Conservation (phyloP, 2,797 vertebrate species). For the Parotocinclus haroldoi region DNA sequence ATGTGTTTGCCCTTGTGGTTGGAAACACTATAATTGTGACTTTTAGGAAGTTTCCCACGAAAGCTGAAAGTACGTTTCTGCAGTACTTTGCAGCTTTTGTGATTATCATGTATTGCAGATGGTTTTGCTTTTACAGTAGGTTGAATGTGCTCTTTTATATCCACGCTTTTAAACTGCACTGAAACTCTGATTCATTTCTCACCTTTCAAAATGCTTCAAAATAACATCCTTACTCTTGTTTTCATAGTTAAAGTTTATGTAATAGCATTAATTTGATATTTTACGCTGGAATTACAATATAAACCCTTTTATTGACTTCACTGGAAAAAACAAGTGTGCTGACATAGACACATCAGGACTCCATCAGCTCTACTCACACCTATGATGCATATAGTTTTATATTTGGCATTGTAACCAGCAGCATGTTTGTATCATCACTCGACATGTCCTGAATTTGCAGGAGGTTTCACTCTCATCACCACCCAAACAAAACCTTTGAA, state of each 20-base stretch:
- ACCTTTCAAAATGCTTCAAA: constrained; percentile 19
- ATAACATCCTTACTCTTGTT: background rate
- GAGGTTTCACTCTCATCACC: constrained; percentile 19
- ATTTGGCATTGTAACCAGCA: background rate
- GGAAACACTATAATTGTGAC: constrained; percentile 34
- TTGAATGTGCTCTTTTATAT: background rate
- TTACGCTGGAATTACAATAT: background rate
- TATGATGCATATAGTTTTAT: background rate
- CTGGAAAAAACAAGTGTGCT: background rate
- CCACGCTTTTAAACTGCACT: background rate
- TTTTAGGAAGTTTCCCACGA: constrained; percentile 39
- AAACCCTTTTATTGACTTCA: background rate
- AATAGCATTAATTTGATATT: background rate
- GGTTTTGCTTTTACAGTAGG: constrained; percentile 22
- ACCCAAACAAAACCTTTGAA: constrained; percentile 34
- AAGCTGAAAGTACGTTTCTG: constrained; percentile 20
- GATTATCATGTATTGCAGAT: constrained; percentile 20
- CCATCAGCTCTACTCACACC: too few relatives aligned
- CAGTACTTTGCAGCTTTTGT: constrained; percentile 16
- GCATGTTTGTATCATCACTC: background rate
- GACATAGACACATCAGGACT: background rate
- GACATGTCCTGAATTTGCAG: constrained; percentile 17
- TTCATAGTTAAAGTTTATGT: background rate
- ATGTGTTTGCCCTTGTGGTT: constrained; percentile 27
- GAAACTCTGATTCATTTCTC: constrained; percentile 20